phyloP scores from a whole-genome alignment of 2,888 invertebrate genomes.

The Eledone cirrhosa region DNA sequence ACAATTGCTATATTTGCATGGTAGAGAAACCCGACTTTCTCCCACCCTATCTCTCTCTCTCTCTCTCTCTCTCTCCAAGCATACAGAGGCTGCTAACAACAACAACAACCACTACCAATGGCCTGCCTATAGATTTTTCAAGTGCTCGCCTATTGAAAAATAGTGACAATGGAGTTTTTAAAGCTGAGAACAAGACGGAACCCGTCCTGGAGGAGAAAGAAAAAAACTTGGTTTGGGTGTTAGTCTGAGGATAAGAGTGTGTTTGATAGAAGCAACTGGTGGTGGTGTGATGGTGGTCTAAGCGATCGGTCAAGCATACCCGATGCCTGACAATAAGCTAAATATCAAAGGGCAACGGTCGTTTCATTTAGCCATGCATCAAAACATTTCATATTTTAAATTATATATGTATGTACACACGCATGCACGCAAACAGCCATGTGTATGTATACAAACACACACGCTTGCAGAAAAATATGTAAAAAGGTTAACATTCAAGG shows the following conservation, averaged over 20 bases:
- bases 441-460: too few species aligned
- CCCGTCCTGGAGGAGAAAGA: constrained; percentile 14
- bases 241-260: neutral
- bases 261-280: neutral
- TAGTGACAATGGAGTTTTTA: neutral
- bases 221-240: too few species aligned
- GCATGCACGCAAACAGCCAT: too few species aligned
- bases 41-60: too few species aligned
- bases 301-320: constrained; percentile 20
- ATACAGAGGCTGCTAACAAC: neutral
- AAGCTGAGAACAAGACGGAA: constrained; percentile 15
- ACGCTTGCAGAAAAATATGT: too few species aligned
- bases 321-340: neutral
- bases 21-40: neutral
- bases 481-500: too few species aligned
- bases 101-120: neutral
- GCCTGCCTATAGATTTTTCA: neutral
- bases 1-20: constrained; percentile 22
- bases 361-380: too few species aligned
- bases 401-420: too few species aligned
- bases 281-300: neutral
- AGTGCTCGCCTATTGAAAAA: constrained; percentile 7
- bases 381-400: too few species aligned
- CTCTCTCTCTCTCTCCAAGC: neutral
- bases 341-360: constrained; percentile 5